phyloP scores from a whole-genome alignment of 2,888 invertebrate species.

The Boloria selene region DNA sequence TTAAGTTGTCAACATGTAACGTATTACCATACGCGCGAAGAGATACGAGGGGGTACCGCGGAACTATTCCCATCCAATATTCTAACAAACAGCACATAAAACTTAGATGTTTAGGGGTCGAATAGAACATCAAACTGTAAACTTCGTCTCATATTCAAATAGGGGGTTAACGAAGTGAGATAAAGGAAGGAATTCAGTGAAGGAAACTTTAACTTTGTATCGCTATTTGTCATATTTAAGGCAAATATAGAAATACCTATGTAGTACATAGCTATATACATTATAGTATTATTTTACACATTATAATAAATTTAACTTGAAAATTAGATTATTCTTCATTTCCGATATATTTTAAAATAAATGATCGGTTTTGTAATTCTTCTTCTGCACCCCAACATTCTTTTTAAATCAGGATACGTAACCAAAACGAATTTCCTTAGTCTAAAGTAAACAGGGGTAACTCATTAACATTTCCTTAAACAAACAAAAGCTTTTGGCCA shows the following conservation, averaged over 20 bases:
- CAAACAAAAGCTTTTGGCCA: constrained; percentile 69
- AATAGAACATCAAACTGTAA: constrained; percentile 62
- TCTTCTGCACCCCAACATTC: not conserved
- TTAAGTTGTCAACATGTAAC: constrained; percentile 27
- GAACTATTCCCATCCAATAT: constrained; percentile 55
- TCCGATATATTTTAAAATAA: no score
- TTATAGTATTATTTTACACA: no score
- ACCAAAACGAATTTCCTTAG: constrained; percentile 29
- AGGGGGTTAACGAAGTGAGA: constrained; percentile 74
- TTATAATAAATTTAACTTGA: no score
- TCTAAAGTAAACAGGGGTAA: constrained; percentile 31
- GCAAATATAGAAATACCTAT: not conserved
- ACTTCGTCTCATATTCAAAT: constrained; percentile 79
- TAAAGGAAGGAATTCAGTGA: constrained; percentile 58
- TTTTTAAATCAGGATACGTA: constrained; percentile 7
- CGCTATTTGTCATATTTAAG: constrained; percentile 1
- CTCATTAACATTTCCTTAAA: constrained; percentile 68
- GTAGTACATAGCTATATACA: no score
- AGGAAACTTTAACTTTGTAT: constrained; percentile 14
- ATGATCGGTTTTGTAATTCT: not conserved
- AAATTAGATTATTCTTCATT: no score
- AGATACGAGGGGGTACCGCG: constrained; percentile 27
- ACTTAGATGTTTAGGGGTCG: constrained; percentile 69
- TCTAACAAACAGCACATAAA: constrained; percentile 54
- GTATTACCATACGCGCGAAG: constrained; percentile 27